Percentiles rank a stretch among this genome's conserved stretches.
These are phyloP conservation scores for Meghimatium bilineatum DNA, from an alignment of 2,888 invertebrate species.

Conservation along the genomic window DNA sequence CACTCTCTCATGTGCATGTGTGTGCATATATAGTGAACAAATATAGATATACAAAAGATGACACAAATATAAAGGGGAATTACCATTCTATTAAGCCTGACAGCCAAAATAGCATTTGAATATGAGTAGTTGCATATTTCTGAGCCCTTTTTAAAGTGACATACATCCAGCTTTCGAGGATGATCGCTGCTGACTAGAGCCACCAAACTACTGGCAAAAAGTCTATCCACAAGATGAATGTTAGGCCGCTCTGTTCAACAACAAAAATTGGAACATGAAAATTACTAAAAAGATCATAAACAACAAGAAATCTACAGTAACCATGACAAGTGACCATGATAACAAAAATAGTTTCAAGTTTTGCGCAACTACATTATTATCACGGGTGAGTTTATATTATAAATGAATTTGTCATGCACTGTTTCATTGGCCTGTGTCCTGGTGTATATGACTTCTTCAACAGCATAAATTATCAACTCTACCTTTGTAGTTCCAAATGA, in stretches of 20 bases:
- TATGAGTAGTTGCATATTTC: conserved; percentile 98
- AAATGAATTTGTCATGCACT: too few relatives aligned
- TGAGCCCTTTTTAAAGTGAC: conserved; percentile 97
- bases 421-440: too few relatives aligned
- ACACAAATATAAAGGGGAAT: background rate
- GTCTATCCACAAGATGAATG: conserved; percentile 92
- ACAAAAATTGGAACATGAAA: background rate
- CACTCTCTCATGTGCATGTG: too few relatives aligned
- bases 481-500: too few relatives aligned
- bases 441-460: too few relatives aligned
- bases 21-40: too few relatives aligned
- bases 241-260: conserved; percentile 76
- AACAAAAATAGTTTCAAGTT: too few relatives aligned
- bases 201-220: conserved; percentile 97
- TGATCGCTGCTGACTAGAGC: conserved; percentile 94
- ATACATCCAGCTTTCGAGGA: conserved; percentile 93
- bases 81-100: conserved; percentile 94
- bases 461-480: too few relatives aligned
- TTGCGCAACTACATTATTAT: too few relatives aligned
- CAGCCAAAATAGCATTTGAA: conserved; percentile 95
- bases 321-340: too few relatives aligned
- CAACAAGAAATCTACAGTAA: background rate
- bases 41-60: too few relatives aligned
- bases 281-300: background rate
- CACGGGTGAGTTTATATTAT: too few relatives aligned